Evolutionary conservation across 2,888 invertebrate species (phyloP).

Genomic region (Synergus japonicus): DNA sequence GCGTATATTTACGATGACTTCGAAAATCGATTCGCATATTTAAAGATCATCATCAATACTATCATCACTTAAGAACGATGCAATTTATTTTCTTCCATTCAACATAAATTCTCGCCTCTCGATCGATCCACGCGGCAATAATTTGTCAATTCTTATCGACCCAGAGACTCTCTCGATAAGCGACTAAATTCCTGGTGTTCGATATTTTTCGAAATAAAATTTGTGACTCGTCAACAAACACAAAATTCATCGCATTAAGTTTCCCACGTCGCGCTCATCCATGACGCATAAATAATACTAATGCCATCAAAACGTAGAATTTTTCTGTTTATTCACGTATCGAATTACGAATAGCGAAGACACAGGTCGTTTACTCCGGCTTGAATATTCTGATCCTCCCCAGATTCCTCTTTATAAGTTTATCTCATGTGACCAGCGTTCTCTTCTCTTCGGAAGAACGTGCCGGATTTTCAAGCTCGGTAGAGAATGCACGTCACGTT

Average conservation of each 20-base stretch:
- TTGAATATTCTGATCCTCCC: constrained; percentile 51
- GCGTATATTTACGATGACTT: background rate
- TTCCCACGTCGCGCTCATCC: constrained; percentile 43
- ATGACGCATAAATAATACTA: background rate
- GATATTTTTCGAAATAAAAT: constrained; percentile 25
- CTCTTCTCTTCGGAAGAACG: constrained; percentile 47
- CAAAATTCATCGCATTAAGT: constrained; percentile 39
- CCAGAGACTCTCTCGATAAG: background rate
- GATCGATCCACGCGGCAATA: background rate
- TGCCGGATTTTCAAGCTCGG: constrained; percentile 48
- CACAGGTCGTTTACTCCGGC: constrained; percentile 48
- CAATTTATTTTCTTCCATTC: background rate
- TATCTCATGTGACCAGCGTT: constrained; percentile 49
- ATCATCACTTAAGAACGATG: background rate
- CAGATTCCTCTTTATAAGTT: constrained; percentile 44
- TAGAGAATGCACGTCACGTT: constrained; percentile 60
- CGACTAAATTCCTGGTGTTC: constrained; percentile 16
- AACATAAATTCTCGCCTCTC: background rate
- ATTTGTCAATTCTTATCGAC: constrained; percentile 25
- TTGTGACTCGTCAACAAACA: constrained; percentile 20
- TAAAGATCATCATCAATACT: background rate
- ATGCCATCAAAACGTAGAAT: background rate
- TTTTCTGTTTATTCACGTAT: background rate
- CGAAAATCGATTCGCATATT: background rate
- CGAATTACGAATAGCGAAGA: background rate